phyloP scores from a whole-genome alignment of 2,797 vertebrate genomes.

The Halcyon leucocephala region DNA sequence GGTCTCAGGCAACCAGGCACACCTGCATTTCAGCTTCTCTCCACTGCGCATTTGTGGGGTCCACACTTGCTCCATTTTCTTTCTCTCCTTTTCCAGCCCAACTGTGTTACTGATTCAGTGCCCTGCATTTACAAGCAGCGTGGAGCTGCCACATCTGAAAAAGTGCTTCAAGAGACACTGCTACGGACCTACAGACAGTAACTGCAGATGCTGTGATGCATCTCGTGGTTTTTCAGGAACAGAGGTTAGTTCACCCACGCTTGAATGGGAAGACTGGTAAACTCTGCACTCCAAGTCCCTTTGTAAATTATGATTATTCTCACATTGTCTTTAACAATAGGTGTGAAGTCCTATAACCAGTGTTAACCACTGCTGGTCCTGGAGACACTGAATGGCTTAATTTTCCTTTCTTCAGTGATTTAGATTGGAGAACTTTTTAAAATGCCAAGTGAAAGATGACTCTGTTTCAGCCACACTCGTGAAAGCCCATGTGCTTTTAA shows the following conservation, averaged over 20 bases:
- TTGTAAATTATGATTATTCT: not conserved
- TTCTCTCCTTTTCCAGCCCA: not conserved
- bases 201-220: not conserved
- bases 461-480: not conserved
- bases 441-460: not conserved
- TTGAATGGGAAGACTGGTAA: not conserved
- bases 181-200: not conserved
- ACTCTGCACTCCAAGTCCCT: not conserved
- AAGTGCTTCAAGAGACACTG: not conserved
- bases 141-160: not conserved
- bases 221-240: not conserved
- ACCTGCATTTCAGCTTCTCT: not conserved
- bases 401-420: not conserved
- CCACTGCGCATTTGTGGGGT: not conserved
- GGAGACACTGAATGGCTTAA: not conserved
- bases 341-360: not conserved
- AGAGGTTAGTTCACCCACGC: not conserved
- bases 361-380: not conserved
- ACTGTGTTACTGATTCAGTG: not conserved
- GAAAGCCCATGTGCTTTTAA: not conserved
- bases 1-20: not conserved
- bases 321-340: not conserved
- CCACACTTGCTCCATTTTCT: not conserved
- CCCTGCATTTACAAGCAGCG: not conserved
- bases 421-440: not conserved